Base-by-base conservation (phyloP, 2,113 vertebrate genomes). In the Pampusana beccarii region DNA sequence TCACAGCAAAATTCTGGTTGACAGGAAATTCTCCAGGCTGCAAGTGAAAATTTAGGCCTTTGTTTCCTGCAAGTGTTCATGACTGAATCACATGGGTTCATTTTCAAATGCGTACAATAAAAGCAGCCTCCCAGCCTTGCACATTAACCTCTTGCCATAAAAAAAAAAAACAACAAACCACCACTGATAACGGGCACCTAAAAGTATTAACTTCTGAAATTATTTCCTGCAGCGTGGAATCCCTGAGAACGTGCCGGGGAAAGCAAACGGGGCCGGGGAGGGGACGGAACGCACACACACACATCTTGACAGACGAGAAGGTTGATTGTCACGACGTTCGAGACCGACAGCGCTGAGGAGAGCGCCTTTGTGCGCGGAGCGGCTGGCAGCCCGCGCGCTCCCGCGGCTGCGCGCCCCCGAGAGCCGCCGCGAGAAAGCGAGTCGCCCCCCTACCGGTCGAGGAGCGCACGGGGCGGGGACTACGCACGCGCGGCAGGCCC, bases 181-280 rank as follows among this genome's bases (percentile, higher is more conserved):
- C 25, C 10, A 2, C 19, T 2, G 23, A 0, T 5, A 50, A 16
- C 7, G 7, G 24, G 3, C 9, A 7, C 16, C 31, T 11, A 5
- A 19, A 12, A 0, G 21, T 1, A 11, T 5, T 6, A 6, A 3
- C 48, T 13, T 19, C 7, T n/a, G 19, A 31, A 6, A 4, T 9
- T 14, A 19, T 9, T 29, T 3, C 53, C 65, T 1, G 4, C 4
- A 4, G 36, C 0, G 2, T 2, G 0, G 36, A 56, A 17, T 5
- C 9, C 20, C n/a, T 1, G 13, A 16, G 19, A 53, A 28, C 3
- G 15, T 2, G 6, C 10, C 4, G 5, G 16, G 11, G 11, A 2
- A 8, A 6, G 16, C 3, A 19, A 2, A 21, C 23, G 50, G 24
- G 50, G 24, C 13, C 24, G 17, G 25, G 13, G 23, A 24, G 23